Percentiles rank a stretch among this genome's conserved stretches.
phyloP scores from a whole-genome alignment of 37 sponge, comb jelly and placozoan species.

The Spongia lamella region DNA sequence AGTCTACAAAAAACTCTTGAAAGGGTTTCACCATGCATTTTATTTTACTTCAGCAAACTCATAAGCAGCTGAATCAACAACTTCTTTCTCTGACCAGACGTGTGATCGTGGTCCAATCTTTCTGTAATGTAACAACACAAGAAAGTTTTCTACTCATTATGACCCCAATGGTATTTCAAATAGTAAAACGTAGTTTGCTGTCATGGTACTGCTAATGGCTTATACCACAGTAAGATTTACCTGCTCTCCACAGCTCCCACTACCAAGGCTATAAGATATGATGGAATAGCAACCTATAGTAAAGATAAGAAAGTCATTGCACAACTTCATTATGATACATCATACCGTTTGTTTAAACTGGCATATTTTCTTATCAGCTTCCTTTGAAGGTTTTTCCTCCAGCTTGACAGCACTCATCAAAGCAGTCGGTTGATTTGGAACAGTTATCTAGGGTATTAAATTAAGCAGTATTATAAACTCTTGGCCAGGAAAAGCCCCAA shows the following conservation, averaged over 20 bases:
- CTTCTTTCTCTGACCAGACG: conserved; percentile 88
- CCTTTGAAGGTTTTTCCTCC: background rate
- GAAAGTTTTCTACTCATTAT: background rate
- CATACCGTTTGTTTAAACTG: conserved; percentile 57
- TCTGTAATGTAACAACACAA: conserved; percentile 9
- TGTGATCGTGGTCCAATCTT: conserved; percentile 65
- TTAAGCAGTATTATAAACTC: background rate
- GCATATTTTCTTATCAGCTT: conserved; percentile 14
- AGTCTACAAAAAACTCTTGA: conserved; percentile 31
- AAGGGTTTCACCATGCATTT: background rate
- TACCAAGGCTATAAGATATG: conserved; percentile 86
- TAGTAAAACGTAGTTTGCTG: too few relatives aligned
- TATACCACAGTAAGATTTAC: conserved; percentile 29
- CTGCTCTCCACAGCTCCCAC: conserved; percentile 81
- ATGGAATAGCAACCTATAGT: conserved; percentile 80
- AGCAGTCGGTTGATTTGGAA: conserved; percentile 67
- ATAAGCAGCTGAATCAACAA: conserved; percentile 69
- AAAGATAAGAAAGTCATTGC: background rate
- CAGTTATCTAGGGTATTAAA: conserved; percentile 41
- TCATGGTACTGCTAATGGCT: too few relatives aligned
- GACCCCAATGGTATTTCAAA: too few relatives aligned
- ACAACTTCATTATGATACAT: background rate
- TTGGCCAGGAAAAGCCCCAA: background rate
- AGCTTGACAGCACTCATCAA: conserved; percentile 84
- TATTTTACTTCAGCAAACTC: conserved; percentile 80